A percentile compares a stretch with the other conserved stretches of the same genome.
phyloP scores from a whole-genome alignment of 2,888 invertebrate genomes.

The Clusia tigrina region DNA sequence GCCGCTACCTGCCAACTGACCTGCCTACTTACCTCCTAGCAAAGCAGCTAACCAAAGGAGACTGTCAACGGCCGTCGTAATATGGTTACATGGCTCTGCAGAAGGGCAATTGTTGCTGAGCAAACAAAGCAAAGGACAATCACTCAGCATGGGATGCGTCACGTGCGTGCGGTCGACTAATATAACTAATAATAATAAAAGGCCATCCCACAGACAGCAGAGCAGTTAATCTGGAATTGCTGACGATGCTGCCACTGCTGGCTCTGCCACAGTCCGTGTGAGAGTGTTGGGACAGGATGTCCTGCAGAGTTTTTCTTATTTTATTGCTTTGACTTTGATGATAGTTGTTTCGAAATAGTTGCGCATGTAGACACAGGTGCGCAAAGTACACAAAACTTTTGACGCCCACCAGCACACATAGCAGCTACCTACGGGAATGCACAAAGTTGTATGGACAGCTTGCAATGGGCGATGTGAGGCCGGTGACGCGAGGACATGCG shows the following conservation, averaged over 20 bases:
- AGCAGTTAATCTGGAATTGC: conserved; percentile 30
- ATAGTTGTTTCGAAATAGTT: conserved; percentile 30
- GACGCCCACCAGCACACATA: conserved; percentile 36
- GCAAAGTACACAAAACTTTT: conserved; percentile 41
- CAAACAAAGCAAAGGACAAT: not conserved
- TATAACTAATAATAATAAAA: conserved; percentile 2
- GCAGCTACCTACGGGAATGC: not conserved
- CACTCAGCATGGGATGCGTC: not conserved
- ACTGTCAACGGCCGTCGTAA: too few species aligned
- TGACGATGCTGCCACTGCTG: not conserved
- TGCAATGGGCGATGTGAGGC: too few species aligned
- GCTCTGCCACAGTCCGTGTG: not conserved
- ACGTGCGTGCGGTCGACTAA: conserved; percentile 25
- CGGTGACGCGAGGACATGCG: too few species aligned
- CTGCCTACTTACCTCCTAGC: too few species aligned
- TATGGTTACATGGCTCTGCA: too few species aligned
- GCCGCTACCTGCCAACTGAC: too few species aligned
- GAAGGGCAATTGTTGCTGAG: not conserved
- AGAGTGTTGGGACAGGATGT: not conserved
- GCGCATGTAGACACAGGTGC: conserved; percentile 40
- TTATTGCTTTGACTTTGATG: conserved; percentile 20
- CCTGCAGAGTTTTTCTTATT: conserved; percentile 5
- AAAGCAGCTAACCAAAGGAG: too few species aligned
- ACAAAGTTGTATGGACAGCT: not conserved
- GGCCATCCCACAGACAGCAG: conserved; percentile 26